A percentile compares a stretch with the other conserved stretches of the same genome.
phyloP scores from a whole-genome alignment of 1,140 invertebrate genomes.

The Pemphigus obesinymphae region DNA sequence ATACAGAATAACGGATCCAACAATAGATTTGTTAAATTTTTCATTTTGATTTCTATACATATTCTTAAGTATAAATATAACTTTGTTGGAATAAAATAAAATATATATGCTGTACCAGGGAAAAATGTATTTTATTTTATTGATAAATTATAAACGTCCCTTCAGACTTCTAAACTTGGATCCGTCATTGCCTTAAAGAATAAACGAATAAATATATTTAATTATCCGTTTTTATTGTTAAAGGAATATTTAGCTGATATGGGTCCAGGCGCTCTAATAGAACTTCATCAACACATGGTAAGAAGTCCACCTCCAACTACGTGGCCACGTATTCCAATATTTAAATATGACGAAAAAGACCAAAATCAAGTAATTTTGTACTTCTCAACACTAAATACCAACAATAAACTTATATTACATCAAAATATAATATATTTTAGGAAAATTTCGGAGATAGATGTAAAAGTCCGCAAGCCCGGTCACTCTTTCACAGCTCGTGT shows the following conservation, averaged over 20 bases:
- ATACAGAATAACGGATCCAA: background rate
- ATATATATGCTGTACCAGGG: too few species aligned
- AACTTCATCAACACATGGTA: conserved; percentile 76
- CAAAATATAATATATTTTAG: background rate
- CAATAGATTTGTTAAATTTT: background rate
- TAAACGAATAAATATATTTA: background rate
- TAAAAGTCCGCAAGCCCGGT: conserved; percentile 13
- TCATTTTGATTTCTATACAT: background rate
- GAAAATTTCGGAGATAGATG: conserved; percentile 11
- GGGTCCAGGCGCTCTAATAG: conserved; percentile 65
- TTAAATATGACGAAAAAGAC: conserved; percentile 25
- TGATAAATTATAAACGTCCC: background rate
- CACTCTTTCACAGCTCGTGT: conserved; percentile 9
- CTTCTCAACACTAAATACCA: background rate
- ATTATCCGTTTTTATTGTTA: background rate
- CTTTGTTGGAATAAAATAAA: background rate
- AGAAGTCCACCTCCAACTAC: conserved; percentile 71
- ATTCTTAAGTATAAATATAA: too few species aligned
- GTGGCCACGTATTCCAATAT: conserved; percentile 55
- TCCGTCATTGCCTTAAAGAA: background rate
- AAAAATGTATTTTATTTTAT: too few species aligned
- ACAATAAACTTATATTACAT: background rate
- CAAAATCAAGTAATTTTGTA: background rate
- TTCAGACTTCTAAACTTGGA: background rate
- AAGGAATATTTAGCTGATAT: conserved; percentile 45